These are phyloP conservation scores for Larimichthys crocea DNA, from an alignment of 2,113 vertebrate species.

Conservation along the genomic window DNA sequence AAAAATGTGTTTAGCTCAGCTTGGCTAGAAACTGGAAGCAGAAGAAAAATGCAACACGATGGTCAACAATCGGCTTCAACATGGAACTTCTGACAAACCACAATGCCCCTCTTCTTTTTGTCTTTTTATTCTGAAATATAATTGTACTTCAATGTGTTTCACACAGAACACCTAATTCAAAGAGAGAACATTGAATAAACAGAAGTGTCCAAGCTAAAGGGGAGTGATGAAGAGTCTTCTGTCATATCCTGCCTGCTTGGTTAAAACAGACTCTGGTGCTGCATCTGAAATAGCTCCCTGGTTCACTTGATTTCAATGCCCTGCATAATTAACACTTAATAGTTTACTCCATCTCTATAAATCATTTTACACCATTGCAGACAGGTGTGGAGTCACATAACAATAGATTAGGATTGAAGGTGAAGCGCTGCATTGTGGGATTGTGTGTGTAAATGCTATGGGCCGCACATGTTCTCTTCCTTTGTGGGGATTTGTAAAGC, in stretches of 20 bases:
- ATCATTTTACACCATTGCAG: not conserved
- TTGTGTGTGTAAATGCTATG: not conserved
- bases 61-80: not conserved
- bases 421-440: not conserved
- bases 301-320: no score
- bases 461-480: not conserved
- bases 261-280: no score
- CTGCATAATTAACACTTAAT: no score
- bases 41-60: not conserved
- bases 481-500: not conserved
- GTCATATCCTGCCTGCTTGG: no score
- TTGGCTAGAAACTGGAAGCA: not conserved
- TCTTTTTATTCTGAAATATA: no score
- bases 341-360: no score
- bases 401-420: not conserved
- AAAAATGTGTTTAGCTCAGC: not conserved
- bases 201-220: no score
- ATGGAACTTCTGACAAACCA: not conserved
- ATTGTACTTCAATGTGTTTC: not conserved
- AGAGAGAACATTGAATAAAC: not conserved
- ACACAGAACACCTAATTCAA: not conserved
- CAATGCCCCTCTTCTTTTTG: not conserved
- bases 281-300: no score
- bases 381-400: not conserved
- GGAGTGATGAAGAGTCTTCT: not conserved